Conservation (phyloP, 2,888 invertebrate species). For the Diabrotica balteata region DNA sequence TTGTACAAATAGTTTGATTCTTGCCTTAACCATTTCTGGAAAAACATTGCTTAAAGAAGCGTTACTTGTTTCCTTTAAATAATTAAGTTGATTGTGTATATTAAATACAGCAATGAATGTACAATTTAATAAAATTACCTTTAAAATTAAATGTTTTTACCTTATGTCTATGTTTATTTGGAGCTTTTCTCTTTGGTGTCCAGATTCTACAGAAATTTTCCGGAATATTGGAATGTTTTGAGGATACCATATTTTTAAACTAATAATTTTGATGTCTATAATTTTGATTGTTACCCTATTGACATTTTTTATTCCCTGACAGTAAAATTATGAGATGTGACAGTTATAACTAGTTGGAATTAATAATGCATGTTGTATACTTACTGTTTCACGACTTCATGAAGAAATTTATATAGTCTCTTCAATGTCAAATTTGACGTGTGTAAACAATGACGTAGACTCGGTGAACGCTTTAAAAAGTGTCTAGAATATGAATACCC, state of each 20-base stretch:
- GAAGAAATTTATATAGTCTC: too few relatives aligned
- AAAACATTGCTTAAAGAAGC: not conserved
- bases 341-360: too few relatives aligned
- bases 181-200: not conserved
- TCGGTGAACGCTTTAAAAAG: too few relatives aligned
- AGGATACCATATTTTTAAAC: slow-evolving; percentile 5
- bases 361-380: too few relatives aligned
- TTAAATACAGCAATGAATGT: too few relatives aligned
- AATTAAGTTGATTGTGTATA: too few relatives aligned
- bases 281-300: not conserved
- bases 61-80: too few relatives aligned
- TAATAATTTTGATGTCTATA: not conserved
- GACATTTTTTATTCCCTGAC: slow-evolving; percentile 3
- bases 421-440: too few relatives aligned
- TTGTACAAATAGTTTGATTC: not conserved
- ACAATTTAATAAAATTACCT: too few relatives aligned
- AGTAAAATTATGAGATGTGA: not conserved
- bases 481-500: too few relatives aligned
- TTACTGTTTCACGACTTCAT: too few relatives aligned
- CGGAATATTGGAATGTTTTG: not conserved
- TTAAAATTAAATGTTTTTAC: not conserved
- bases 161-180: slow-evolving; percentile 1
- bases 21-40: slow-evolving; percentile 9
- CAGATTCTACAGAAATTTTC: slow-evolving; percentile 8
- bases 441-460: too few relatives aligned